Evolutionary conservation across 2,888 invertebrate genomes (phyloP).

Genomic region (Trachelus stipa): DNA sequence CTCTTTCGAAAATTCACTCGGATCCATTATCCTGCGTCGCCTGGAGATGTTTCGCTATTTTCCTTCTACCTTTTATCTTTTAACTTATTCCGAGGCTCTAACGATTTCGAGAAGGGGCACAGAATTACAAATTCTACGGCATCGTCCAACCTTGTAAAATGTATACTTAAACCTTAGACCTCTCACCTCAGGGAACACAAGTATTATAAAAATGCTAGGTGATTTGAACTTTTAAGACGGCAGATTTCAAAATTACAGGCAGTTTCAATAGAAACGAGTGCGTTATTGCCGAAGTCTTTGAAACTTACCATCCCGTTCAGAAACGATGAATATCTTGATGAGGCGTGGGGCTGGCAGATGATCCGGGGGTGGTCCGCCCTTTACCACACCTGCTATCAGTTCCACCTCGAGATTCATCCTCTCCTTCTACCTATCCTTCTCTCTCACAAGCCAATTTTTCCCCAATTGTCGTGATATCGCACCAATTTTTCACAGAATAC

Average conservation of each 20-base stretch:
- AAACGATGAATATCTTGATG: constrained; percentile 72
- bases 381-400: constrained; percentile 60
- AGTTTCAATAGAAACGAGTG: background rate
- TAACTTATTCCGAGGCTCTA: background rate
- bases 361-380: constrained; percentile 57
- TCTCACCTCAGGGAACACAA: background rate
- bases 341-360: constrained; percentile 71
- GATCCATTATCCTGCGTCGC: background rate
- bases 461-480: too few species aligned
- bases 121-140: too few species aligned
- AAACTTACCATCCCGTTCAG: constrained; percentile 70
- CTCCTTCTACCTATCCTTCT: background rate
- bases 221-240: background rate
- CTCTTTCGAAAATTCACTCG: background rate
- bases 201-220: background rate
- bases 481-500: background rate
- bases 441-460: background rate
- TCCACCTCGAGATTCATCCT: constrained; percentile 62
- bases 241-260: background rate
- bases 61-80: background rate
- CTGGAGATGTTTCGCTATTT: background rate
- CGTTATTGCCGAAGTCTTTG: background rate
- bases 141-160: too few species aligned
- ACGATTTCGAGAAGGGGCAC: too few species aligned
- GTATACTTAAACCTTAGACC: background rate